Conservation (phyloP, 2,888 invertebrate species). For the Syrista parreyssii region DNA sequence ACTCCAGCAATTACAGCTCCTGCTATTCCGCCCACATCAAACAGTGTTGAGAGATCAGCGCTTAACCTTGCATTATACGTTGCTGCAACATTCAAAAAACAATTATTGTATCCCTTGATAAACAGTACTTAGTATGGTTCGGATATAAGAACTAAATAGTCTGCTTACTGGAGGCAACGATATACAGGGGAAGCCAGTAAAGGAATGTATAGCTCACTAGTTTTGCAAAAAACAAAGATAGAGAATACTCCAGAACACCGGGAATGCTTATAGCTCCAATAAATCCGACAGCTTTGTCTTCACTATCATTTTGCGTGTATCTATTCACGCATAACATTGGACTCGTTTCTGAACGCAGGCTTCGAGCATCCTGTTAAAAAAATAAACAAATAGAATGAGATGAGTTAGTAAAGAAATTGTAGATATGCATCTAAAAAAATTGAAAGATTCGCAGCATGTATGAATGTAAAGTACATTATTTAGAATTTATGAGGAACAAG, state of each 20-base stretch:
- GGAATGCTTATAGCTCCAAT: constrained; percentile 85
- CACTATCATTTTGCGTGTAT: constrained; percentile 31
- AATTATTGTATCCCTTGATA: neutral
- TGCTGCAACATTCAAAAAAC: constrained; percentile 67
- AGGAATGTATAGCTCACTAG: constrained; percentile 97
- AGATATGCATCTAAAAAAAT: neutral
- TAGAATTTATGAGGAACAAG: neutral
- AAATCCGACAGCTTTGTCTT: constrained; percentile 78
- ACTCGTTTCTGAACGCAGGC: constrained; percentile 55
- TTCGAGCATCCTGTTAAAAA: constrained; percentile 39
- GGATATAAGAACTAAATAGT: constrained; percentile 3
- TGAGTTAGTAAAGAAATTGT: neutral
- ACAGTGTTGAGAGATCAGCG: constrained; percentile 83
- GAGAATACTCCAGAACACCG: constrained; percentile 92
- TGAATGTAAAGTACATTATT: neutral
- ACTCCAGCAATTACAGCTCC: constrained; percentile 92
- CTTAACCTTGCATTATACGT: constrained; percentile 75
- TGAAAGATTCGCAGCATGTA: neutral
- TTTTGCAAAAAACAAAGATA: constrained; percentile 95
- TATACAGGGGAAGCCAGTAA: constrained; percentile 95
- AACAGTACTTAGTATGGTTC: neutral
- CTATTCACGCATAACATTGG: constrained; percentile 60
- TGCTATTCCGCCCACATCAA: constrained; percentile 90
- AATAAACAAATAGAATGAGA: neutral
- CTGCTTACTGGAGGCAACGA: constrained; percentile 84